These are phyloP conservation scores for Conus canariensis DNA, from an alignment of 2,888 invertebrate genomes.

Conservation along the genomic window DNA sequence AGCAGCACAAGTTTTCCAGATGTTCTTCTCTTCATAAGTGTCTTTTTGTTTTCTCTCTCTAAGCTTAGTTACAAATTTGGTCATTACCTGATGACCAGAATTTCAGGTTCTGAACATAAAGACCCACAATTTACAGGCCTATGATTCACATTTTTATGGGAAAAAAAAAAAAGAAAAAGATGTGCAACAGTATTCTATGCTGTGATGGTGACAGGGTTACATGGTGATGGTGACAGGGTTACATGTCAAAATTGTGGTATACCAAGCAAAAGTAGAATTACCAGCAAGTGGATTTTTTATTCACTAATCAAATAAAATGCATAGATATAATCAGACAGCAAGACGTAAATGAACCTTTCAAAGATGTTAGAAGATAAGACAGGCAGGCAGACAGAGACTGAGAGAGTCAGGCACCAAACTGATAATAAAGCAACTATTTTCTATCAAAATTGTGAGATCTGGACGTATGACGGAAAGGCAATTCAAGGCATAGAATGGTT, in stretches of 20 bases:
- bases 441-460: neutral
- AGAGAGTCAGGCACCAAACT: neutral
- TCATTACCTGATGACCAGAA: too few relatives aligned
- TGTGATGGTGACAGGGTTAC: neutral
- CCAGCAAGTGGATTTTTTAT: too few relatives aligned
- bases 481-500: slow-evolving; percentile 15
- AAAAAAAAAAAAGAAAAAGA: too few relatives aligned
- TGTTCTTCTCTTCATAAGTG: too few relatives aligned
- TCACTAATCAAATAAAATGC: neutral
- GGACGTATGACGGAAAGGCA: neutral
- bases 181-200: too few relatives aligned
- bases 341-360: neutral
- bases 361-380: neutral
- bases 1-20: too few relatives aligned
- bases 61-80: too few relatives aligned
- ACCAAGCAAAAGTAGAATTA: neutral
- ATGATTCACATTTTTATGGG: too few relatives aligned
- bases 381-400: neutral
- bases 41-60: too few relatives aligned
- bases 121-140: too few relatives aligned
- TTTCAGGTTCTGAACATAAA: too few relatives aligned
- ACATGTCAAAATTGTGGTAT: neutral
- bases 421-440: neutral
- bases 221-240: neutral
- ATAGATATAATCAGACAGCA: neutral